phyloP scores from a whole-genome alignment of 2,888 invertebrate species.

The Acanthoscelides obtectus region DNA sequence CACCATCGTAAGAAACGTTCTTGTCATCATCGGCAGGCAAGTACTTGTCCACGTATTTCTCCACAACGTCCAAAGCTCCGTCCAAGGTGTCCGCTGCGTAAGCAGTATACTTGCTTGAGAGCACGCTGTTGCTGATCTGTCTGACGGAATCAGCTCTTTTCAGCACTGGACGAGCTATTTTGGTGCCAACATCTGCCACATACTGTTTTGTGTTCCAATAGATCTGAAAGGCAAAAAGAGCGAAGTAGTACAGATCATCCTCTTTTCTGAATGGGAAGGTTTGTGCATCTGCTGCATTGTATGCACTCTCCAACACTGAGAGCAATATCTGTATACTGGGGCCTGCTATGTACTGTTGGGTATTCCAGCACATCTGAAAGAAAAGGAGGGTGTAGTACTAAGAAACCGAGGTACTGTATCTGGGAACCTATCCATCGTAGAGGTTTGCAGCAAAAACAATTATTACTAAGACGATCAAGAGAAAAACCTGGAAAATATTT shows the following conservation, averaged over 20 bases:
- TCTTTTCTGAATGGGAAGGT: neutral
- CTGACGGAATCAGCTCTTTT: constrained; percentile 81
- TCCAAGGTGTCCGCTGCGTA: constrained; percentile 72
- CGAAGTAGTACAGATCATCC: neutral
- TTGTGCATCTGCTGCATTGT: neutral
- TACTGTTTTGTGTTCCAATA: constrained; percentile 76
- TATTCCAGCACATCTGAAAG: neutral
- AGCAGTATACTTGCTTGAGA: constrained; percentile 66
- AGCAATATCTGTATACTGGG: neutral
- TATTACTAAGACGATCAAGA: no score
- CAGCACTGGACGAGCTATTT: constrained; percentile 63
- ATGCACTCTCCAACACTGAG: neutral
- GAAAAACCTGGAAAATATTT: no score
- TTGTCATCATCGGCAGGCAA: constrained; percentile 62
- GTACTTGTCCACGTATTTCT: constrained; percentile 78
- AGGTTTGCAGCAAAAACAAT: no score
- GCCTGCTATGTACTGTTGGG: neutral
- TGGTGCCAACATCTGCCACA: constrained; percentile 53
- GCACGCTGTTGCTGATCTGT: constrained; percentile 65
- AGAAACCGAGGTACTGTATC: no score
- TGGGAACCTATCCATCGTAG: no score
- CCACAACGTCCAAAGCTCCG: constrained; percentile 71
- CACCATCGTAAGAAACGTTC: constrained; percentile 59
- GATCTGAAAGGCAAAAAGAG: constrained; percentile 53
- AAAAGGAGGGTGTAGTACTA: neutral